Evolutionary conservation across 1,140 invertebrate genomes (phyloP).

Genomic region (Melanaphis sacchari): DNA sequence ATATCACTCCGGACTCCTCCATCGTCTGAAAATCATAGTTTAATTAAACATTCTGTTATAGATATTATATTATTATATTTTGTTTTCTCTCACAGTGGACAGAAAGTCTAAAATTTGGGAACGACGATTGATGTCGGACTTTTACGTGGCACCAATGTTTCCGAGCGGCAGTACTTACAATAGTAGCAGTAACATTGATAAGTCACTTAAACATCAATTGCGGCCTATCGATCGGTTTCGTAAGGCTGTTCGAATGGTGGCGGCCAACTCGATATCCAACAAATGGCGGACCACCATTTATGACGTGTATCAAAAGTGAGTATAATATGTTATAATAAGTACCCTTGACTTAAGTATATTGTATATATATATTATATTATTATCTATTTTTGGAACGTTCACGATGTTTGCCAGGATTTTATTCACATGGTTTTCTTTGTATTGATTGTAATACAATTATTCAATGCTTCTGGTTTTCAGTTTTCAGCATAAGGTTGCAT

Average conservation of each 20-base stretch:
- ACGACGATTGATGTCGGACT: conserved; percentile 83
- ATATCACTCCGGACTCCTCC: not conserved
- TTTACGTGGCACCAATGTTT: conserved; percentile 78
- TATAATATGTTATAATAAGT: not conserved
- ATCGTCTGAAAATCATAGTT: not conserved
- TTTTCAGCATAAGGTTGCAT: not conserved
- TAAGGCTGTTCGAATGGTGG: not conserved
- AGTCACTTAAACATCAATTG: not conserved
- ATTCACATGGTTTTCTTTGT: too few species aligned
- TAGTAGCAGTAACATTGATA: not conserved
- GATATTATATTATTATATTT: not conserved
- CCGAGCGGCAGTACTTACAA: conserved; percentile 66
- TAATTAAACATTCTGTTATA: not conserved
- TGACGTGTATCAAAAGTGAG: conserved; percentile 47
- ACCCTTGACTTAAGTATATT: too few species aligned
- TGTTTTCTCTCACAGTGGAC: conserved; percentile 64
- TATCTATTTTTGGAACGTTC: too few species aligned
- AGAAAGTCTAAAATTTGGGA: conserved; percentile 83
- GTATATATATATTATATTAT: too few species aligned
- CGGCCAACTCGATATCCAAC: not conserved
- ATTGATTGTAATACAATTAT: not conserved
- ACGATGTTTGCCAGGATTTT: too few species aligned
- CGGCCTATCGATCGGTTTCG: conserved; percentile 43
- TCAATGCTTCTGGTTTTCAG: not conserved
- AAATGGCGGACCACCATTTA: conserved; percentile 29